Evolutionary conservation across 2,888 invertebrate genomes (phyloP).

Genomic region (Cryptocephalus primarius): DNA sequence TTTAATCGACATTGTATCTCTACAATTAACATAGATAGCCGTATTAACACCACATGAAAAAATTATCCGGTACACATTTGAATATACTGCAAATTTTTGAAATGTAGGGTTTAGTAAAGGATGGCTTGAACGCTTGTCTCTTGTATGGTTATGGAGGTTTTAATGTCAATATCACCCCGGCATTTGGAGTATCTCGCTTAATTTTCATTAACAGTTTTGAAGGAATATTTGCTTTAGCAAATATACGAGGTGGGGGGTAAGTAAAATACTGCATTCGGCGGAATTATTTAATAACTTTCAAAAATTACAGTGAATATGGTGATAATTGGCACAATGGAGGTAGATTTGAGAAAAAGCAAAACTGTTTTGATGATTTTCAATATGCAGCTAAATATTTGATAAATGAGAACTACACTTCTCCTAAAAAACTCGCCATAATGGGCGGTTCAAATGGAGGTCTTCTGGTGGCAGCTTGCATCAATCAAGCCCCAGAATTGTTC

Average conservation of each 20-base stretch:
- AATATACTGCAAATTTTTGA: conserved; percentile 1
- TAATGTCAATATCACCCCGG: conserved; percentile 82
- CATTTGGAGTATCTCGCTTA: conserved; percentile 76
- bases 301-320: conserved; percentile 73
- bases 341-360: conserved; percentile 85
- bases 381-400: conserved; percentile 83
- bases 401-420: conserved; percentile 63
- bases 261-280: conserved; percentile 17
- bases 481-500: conserved; percentile 91
- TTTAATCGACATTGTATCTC: too few species aligned
- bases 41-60: too few species aligned
- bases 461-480: conserved; percentile 86
- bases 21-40: too few species aligned
- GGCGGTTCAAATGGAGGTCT: conserved; percentile 97
- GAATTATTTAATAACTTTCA: too few species aligned
- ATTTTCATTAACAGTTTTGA: conserved; percentile 83
- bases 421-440: conserved; percentile 70
- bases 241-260: conserved; percentile 93
- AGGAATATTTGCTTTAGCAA: conserved; percentile 84
- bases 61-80: too few species aligned
- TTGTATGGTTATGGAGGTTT: conserved; percentile 98
- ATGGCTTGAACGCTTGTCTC: conserved; percentile 70
- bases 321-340: conserved; percentile 96
- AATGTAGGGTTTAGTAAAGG: conserved; percentile 48
- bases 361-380: conserved; percentile 95